These are phyloP conservation scores for Eupsilia transversa DNA, from an alignment of 2,888 invertebrate species.

Conservation along the genomic window DNA sequence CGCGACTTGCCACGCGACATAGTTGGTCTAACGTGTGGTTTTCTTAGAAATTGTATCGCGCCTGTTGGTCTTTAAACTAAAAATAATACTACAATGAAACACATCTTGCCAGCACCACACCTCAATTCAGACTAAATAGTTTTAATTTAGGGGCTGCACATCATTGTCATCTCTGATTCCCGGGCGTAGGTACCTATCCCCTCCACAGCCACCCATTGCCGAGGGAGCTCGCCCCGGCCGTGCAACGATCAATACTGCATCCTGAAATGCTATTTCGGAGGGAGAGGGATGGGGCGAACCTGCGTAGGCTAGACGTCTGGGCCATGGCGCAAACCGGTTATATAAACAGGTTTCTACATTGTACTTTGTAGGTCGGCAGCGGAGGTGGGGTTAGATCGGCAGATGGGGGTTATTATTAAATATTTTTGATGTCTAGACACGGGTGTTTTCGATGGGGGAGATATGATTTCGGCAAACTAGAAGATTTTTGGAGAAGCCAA, in stretches of 20 bases:
- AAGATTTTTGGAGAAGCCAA: neutral
- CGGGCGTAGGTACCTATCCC: conserved; percentile 7
- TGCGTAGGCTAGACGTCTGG: conserved; percentile 54
- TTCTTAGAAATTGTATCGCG: too few relatives aligned
- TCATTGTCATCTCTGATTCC: conserved; percentile 24
- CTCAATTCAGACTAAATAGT: conserved; percentile 38
- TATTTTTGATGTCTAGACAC: conserved; percentile 48
- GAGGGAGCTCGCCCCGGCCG: conserved; percentile 16
- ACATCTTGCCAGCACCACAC: conserved; percentile 22
- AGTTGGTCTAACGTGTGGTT: too few relatives aligned
- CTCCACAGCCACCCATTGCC: neutral
- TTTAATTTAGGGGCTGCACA: conserved; percentile 30
- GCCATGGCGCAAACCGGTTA: conserved; percentile 46
- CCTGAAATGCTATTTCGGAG: conserved; percentile 56
- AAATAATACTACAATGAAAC: neutral
- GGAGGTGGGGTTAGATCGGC: conserved; percentile 23
- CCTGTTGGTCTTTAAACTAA: too few relatives aligned
- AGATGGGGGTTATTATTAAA: conserved; percentile 41
- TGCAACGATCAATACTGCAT: conserved; percentile 60
- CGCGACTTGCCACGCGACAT: too few relatives aligned
- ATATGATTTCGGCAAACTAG: conserved; percentile 11
- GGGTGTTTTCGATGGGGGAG: conserved; percentile 14
- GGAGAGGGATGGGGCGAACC: conserved; percentile 39
- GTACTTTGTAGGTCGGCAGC: conserved; percentile 17
- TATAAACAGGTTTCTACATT: conserved; percentile 31